Evolutionary conservation across 2,888 invertebrate genomes (phyloP).

Genomic region (Cybosia mesomella): DNA sequence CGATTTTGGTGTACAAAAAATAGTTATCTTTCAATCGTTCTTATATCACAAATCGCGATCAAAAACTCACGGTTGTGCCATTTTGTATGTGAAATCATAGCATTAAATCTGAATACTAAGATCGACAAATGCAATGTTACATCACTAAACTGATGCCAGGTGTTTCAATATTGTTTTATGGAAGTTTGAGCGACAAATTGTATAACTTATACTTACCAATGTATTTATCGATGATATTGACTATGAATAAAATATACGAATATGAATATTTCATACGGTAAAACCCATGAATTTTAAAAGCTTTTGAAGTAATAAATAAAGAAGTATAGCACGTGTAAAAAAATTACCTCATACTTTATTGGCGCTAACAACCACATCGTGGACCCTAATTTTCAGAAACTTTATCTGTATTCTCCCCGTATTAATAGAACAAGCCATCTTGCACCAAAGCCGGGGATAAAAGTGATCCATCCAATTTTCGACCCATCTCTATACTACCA

Average conservation of each 20-base stretch:
- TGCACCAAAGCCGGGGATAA: no score
- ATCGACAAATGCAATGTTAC: conserved; percentile 7
- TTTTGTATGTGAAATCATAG: not conserved
- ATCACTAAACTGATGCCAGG: conserved; percentile 50
- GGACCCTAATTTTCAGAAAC: no score
- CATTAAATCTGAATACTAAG: not conserved
- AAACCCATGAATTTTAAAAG: not conserved
- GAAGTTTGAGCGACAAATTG: conserved; percentile 49
- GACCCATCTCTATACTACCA: no score
- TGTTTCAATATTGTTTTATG: conserved; percentile 62
- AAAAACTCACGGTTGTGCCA: not conserved
- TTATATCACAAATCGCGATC: no score
- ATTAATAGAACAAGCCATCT: no score
- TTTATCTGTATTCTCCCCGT: no score
- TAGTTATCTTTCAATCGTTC: no score
- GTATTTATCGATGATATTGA: conserved; percentile 41
- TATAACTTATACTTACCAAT: conserved; percentile 44
- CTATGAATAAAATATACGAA: not conserved
- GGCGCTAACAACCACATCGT: no score
- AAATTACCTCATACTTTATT: no score
- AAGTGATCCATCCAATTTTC: no score
- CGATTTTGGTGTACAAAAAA: no score
- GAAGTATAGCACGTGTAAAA: no score
- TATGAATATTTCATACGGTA: not conserved
- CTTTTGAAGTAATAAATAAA: not conserved